Conservation (phyloP, 2,113 vertebrate species). For the Octodon degus region DNA sequence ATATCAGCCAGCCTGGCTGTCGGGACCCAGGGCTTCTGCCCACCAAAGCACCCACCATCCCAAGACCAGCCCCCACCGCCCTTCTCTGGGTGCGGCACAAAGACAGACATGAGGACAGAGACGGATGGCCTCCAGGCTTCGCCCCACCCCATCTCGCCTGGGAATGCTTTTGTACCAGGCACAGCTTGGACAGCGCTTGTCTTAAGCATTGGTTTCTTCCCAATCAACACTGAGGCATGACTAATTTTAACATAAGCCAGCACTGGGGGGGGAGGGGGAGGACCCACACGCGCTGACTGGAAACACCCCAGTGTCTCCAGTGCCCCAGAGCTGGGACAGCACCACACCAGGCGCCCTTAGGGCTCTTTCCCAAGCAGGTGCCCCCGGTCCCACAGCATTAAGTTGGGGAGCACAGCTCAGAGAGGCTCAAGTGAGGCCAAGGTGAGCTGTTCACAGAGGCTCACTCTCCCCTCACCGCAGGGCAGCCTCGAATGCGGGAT, state of each 20-base stretch:
- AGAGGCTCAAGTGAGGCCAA: not conserved
- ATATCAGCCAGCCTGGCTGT: not conserved
- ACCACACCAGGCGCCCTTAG: not conserved
- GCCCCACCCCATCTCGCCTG: too few relatives aligned
- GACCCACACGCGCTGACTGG: too few relatives aligned
- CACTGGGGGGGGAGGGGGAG: too few relatives aligned
- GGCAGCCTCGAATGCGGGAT: not conserved
- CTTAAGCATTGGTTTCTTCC: not conserved
- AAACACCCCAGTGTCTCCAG: fast-evolving
- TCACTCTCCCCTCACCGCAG: fast-evolving
- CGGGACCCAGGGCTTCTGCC: not conserved
- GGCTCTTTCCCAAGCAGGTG: not conserved
- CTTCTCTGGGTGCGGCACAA: not conserved
- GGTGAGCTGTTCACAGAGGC: not conserved
- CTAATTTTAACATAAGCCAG: not conserved
- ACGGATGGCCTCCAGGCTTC: not conserved
- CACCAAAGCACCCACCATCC: fast-evolving
- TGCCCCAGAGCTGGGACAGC: not conserved
- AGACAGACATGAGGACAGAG: not conserved
- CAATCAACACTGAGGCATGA: not conserved
- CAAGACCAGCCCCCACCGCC: fast-evolving
- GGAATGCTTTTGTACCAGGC: not conserved
- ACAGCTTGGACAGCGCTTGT: too few relatives aligned
- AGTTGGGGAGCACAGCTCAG: not conserved
- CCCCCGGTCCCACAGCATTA: not conserved